A percentile compares a stretch with the other conserved stretches of the same genome.
These are phyloP conservation scores for Crambe crambe DNA, from an alignment of 37 sponge, comb jelly and placozoan species.

Conservation along the genomic window DNA sequence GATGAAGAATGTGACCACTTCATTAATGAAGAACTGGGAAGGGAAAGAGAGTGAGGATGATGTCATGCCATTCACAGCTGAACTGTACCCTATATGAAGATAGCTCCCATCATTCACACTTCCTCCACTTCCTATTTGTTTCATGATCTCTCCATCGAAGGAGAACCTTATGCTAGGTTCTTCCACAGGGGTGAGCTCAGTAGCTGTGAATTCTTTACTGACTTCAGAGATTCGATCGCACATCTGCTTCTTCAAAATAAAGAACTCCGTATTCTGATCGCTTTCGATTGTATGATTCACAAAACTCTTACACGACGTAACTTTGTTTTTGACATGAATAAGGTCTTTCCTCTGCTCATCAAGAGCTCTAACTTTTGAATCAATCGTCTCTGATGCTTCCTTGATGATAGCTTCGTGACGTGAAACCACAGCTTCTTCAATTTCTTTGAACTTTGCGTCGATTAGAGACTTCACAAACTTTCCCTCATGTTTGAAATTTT, in stretches of 20 bases:
- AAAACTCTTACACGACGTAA: conserved; percentile 37
- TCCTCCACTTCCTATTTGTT: not conserved
- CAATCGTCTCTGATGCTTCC: not conserved
- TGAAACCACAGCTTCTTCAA: conserved; percentile 6
- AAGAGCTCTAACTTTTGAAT: conserved; percentile 23
- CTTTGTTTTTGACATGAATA: conserved; percentile 14
- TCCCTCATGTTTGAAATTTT: conserved; percentile 4
- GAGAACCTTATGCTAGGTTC: conserved; percentile 48
- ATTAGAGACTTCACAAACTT: not conserved
- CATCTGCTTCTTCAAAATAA: conserved; percentile 48
- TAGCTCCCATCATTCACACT: conserved; percentile 41
- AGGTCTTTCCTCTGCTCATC: conserved; percentile 21
- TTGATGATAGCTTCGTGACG: not conserved
- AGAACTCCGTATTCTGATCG: conserved; percentile 47
- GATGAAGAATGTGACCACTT: conserved; percentile 54
- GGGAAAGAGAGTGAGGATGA: not conserved
- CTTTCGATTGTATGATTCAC: conserved; percentile 17
- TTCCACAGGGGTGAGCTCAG: conserved; percentile 53
- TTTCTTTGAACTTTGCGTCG: conserved; percentile 7
- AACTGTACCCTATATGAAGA: conserved; percentile 19
- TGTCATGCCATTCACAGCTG: not conserved
- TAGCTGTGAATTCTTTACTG: conserved; percentile 20
- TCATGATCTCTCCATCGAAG: not conserved
- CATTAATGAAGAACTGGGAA: conserved; percentile 17
- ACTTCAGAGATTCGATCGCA: conserved; percentile 31